Evolutionary conservation across 2,888 invertebrate genomes (phyloP).

Genomic region (Spodoptera littoralis): DNA sequence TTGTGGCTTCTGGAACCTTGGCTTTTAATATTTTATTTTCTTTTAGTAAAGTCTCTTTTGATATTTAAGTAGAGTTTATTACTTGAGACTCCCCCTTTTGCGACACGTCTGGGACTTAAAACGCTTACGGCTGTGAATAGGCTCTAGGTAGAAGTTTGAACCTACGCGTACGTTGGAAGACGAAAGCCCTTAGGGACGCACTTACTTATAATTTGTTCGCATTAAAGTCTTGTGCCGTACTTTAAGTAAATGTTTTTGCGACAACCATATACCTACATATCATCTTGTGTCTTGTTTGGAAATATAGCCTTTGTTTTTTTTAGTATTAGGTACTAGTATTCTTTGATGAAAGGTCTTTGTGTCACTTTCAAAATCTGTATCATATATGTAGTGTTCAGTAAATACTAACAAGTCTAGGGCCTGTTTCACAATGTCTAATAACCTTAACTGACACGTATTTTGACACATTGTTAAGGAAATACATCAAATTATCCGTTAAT

Average conservation of each 20-base stretch:
- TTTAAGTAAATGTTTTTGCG: neutral
- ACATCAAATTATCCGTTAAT: too few relatives aligned
- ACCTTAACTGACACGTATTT: too few relatives aligned
- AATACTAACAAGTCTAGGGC: too few relatives aligned
- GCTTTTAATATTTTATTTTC: neutral
- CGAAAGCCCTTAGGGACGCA: constrained; percentile 8
- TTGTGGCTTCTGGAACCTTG: constrained; percentile 8
- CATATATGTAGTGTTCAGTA: too few relatives aligned
- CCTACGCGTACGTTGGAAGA: constrained; percentile 4
- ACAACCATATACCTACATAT: too few relatives aligned
- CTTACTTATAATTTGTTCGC: constrained; percentile 20
- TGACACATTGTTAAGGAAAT: too few relatives aligned
- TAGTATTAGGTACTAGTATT: too few relatives aligned
- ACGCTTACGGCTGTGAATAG: constrained; percentile 7
- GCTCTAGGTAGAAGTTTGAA: constrained; percentile 9
- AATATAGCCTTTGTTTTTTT: too few relatives aligned
- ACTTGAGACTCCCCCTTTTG: constrained; percentile 6
- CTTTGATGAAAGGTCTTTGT: too few relatives aligned
- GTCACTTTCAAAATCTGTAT: too few relatives aligned
- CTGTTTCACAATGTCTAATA: too few relatives aligned
- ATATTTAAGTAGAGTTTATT: constrained; percentile 6
- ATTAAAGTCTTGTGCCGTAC: constrained; percentile 16
- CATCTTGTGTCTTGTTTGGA: too few relatives aligned
- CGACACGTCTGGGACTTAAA: constrained; percentile 7
- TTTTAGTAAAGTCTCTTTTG: constrained; percentile 23